These are phyloP conservation scores for Ephialtes manifestator DNA, from an alignment of 2,888 invertebrate genomes.

Conservation along the genomic window DNA sequence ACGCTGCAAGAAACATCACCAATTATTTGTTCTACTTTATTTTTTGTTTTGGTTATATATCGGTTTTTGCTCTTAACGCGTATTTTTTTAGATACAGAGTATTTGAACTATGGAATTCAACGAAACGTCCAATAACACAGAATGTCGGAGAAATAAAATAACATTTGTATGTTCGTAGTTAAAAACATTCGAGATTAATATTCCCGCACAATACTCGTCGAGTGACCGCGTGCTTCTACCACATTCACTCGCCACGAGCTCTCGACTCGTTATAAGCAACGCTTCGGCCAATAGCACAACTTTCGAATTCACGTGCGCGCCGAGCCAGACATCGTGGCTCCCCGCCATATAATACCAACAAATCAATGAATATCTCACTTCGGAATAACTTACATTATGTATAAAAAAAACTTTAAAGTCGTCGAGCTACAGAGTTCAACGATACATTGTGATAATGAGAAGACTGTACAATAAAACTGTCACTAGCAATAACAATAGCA, in stretches of 20 bases:
- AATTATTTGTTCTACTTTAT: neutral
- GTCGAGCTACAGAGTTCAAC: neutral
- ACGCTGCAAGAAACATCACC: conserved; percentile 6
- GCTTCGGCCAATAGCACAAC: conserved; percentile 47
- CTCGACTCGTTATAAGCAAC: conserved; percentile 40
- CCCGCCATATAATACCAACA: conserved; percentile 27
- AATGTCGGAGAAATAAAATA: conserved; percentile 10
- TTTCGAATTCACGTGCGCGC: conserved; percentile 62
- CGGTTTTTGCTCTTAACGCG: neutral
- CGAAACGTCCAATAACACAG: conserved; percentile 29
- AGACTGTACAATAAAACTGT: neutral
- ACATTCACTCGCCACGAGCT: conserved; percentile 34
- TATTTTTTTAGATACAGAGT: neutral
- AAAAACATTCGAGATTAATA: conserved; percentile 32
- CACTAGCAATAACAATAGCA: too few species aligned
- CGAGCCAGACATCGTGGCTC: conserved; percentile 27
- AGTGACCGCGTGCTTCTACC: conserved; percentile 51
- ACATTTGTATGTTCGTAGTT: neutral
- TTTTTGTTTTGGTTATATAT: conserved; percentile 1
- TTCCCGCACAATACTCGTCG: conserved; percentile 16
- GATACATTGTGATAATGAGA: neutral
- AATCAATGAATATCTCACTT: neutral
- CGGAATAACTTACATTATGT: neutral
- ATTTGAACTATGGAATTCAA: neutral
- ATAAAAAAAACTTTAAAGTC: neutral